phyloP scores from a whole-genome alignment of 2,797 vertebrate genomes.

The Cyprinella venusta region DNA sequence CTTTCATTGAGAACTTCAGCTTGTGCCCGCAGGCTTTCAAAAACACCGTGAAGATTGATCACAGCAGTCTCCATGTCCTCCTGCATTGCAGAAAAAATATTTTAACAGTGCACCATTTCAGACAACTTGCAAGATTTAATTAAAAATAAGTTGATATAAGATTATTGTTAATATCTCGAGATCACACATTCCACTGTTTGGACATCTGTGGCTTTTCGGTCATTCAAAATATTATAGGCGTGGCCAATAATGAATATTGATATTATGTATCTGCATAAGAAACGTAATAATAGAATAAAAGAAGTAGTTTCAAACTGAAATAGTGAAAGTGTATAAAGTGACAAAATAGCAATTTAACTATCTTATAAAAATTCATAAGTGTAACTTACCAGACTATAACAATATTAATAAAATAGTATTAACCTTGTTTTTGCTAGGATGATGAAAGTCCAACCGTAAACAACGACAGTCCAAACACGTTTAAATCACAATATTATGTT shows the following conservation, averaged over 20 bases:
- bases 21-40: conserved; percentile 84
- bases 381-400: background rate
- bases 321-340: background rate
- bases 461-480: background rate
- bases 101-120: background rate
- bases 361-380: background rate
- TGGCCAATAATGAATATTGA: background rate
- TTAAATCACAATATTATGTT: background rate
- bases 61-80: conserved; percentile 82
- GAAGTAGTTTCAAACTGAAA: background rate
- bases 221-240: background rate
- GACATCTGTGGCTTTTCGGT: background rate
- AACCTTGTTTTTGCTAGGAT: background rate
- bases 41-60: conserved; percentile 81
- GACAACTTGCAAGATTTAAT: background rate
- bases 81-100: conserved; percentile 10
- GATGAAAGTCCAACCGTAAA: background rate
- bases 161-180: background rate
- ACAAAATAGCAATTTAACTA: background rate
- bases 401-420: background rate
- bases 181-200: background rate
- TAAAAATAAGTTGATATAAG: background rate
- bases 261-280: background rate
- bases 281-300: background rate
- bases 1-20: conserved; percentile 87